Evolutionary conservation across 2,797 vertebrate species (phyloP), one percentile per base, ranked within the genome.

Genomic region (Coilia nasus): DNA sequence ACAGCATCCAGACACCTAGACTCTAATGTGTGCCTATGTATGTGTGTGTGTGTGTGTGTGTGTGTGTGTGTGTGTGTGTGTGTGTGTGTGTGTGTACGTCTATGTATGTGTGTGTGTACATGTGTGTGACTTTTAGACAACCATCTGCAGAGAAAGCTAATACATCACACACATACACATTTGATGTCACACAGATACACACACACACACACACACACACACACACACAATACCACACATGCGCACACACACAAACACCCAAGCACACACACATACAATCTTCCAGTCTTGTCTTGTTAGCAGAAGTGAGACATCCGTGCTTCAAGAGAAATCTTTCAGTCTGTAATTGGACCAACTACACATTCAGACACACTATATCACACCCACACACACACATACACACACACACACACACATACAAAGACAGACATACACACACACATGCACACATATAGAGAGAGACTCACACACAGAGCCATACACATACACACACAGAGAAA

Each of bases 251-350:
- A 64, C 60, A 60, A 15, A 41, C 14, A 75, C 14, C 35, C 23
- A 35, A 14, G 14, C 67, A 17, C 14, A 17, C 14, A 75, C 67
- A 35, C 25, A 19, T 17, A 75, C 67, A 75, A 75, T 75, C 28
- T 41, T 41, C 31, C 67, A 75, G 28, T 75, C 67, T 59, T 59
- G 57, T 59, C 17, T 35, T 75, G 67, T 75, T 35, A 35, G 67
- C 67, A 35, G 67, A 17, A 41, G 28, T 31, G 28, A 75, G 67
- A 75, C 67, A 75, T 75, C 31, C 19, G 9, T 64, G n/a, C 60
- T 25, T 64, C 60, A 25, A 64, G 60, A 64, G 23, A 23, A 64
- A 64, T 64, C n/a, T 64, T 64, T 25, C 60, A 64, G 60, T 64
- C 67, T 75, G 67, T 75, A 75, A 75, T 75, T 75, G 67, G 67